These are phyloP conservation scores for Campylomormyrus numenius DNA, from an alignment of 2,113 vertebrate species.

Conservation along the genomic window DNA sequence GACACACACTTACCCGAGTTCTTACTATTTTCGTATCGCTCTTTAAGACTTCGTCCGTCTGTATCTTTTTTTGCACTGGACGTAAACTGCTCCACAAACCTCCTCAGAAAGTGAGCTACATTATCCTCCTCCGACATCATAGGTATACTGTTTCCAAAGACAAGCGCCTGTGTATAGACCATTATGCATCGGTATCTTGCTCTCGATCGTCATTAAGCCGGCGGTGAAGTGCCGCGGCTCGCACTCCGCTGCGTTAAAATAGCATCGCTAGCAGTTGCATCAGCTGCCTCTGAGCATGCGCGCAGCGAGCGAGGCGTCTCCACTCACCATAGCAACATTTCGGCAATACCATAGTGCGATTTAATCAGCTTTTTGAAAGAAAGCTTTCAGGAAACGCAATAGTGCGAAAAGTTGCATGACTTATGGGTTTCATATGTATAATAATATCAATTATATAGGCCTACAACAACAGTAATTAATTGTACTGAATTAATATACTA, in stretches of 20 bases:
- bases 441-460: not conserved
- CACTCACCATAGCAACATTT: not conserved
- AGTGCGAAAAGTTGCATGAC: not conserved
- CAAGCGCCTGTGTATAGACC: constrained; percentile 53
- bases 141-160: constrained; percentile 39
- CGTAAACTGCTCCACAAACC: constrained; percentile 36
- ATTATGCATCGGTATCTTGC: constrained; percentile 41
- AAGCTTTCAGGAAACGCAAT: constrained; percentile 35
- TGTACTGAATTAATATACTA: not conserved
- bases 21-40: constrained; percentile 39
- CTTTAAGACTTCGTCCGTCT: constrained; percentile 48
- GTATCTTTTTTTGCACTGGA: not conserved
- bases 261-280: not conserved
- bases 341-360: constrained; percentile 18
- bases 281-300: constrained; percentile 18
- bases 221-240: not conserved
- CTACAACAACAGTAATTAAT: not conserved
- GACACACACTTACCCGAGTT: constrained; percentile 44
- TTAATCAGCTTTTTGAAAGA: constrained; percentile 25
- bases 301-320: constrained; percentile 26
- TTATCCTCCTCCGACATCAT: constrained; percentile 42
- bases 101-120: constrained; percentile 45
- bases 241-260: constrained; percentile 37
- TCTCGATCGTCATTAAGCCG: not conserved
- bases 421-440: not conserved